phyloP scores from a whole-genome alignment of 2,888 invertebrate species.

The Sarcophaga subvicina region DNA sequence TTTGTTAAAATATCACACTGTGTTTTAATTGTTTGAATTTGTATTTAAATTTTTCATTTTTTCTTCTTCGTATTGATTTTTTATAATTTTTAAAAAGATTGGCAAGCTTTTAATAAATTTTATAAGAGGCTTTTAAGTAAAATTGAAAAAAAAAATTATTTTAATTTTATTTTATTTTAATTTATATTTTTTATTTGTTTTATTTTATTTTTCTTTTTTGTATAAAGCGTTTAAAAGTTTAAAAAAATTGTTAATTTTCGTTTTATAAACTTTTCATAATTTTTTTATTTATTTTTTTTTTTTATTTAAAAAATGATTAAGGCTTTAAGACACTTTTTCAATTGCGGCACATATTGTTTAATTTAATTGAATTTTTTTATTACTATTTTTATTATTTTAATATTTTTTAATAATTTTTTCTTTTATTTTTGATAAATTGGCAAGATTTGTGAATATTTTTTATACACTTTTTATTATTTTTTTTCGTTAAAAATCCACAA shows the following conservation, averaged over 20 bases:
- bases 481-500: neutral
- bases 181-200: slow-evolving; percentile 24
- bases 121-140: too few species aligned
- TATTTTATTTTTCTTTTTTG: neutral
- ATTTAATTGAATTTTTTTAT: slow-evolving; percentile 9
- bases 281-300: slow-evolving; percentile 4
- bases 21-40: slow-evolving; percentile 2
- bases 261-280: neutral
- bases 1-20: slow-evolving; percentile 55
- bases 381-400: slow-evolving; percentile 8
- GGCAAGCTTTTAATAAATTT: slow-evolving; percentile 51
- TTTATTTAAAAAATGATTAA: slow-evolving; percentile 40
- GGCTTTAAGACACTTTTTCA: slow-evolving; percentile 65
- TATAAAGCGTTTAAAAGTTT: slow-evolving; percentile 59
- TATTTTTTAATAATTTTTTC: slow-evolving; percentile 18
- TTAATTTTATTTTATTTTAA: slow-evolving; percentile 14
- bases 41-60: neutral
- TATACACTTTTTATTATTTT: neutral
- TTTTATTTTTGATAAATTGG: slow-evolving; percentile 54
- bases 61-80: slow-evolving; percentile 13
- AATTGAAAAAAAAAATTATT: neutral
- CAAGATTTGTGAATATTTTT: slow-evolving; percentile 53
- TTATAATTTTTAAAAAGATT: slow-evolving; percentile 27
- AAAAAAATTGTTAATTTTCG: slow-evolving; percentile 46
- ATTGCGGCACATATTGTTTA: slow-evolving; percentile 60